Conservation (phyloP, 2,113 vertebrate species). For the Triplophysa rosa region DNA sequence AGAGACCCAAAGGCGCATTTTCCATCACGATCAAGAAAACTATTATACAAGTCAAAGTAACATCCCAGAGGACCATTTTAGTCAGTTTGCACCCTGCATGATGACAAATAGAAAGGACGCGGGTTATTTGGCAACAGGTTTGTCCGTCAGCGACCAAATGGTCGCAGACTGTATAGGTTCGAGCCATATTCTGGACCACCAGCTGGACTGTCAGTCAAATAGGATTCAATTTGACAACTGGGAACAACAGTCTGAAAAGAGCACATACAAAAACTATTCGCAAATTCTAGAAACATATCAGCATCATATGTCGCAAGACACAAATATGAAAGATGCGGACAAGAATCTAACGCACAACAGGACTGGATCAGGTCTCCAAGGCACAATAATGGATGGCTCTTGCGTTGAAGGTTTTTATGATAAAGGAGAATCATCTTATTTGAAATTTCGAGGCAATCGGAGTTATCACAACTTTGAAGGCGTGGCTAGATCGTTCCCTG, state of each 20-base stretch:
- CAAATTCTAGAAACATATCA: neutral
- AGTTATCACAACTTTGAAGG: constrained; percentile 66
- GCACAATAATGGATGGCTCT: neutral
- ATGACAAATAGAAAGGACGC: constrained; percentile 10
- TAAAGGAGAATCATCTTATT: constrained; percentile 41
- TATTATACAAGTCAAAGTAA: neutral
- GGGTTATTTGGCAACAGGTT: neutral
- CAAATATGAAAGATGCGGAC: neutral
- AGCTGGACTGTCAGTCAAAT: constrained; percentile 4
- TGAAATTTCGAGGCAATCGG: constrained; percentile 12
- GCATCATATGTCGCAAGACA: neutral
- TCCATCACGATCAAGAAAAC: constrained; percentile 11
- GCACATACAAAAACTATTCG: constrained; percentile 6
- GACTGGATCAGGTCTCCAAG: neutral
- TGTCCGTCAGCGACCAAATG: neutral
- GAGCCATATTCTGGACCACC: neutral
- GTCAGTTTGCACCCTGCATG: neutral
- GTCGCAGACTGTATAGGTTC: neutral
- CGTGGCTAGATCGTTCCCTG: constrained; percentile 75
- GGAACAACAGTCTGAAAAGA: constrained; percentile 17
- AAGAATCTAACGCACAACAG: neutral
- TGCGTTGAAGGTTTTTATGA: constrained; percentile 33
- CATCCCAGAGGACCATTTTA: neutral
- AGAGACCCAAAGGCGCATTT: neutral
- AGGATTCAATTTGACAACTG: constrained; percentile 22